Evolutionary conservation across 2,888 invertebrate species (phyloP), one percentile per base, ranked within the genome.

Genomic region (Girardia tigrina): DNA sequence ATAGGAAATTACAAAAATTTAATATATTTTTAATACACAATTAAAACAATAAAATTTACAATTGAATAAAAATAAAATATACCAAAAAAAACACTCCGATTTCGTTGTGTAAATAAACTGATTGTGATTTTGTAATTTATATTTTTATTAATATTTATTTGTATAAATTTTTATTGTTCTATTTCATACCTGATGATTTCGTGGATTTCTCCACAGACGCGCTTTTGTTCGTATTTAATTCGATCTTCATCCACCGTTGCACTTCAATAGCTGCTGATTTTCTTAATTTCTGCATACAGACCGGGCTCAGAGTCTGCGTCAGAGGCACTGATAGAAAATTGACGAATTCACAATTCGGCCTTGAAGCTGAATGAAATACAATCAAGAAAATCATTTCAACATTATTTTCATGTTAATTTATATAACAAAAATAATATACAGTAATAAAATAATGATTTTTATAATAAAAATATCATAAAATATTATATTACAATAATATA

Each of bases 161-260:
- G 23, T 56, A 20, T 16, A 56, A 6, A 56, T 12, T 20, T 56
- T 56, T 56, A 56, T 56, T 56, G 56, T 56, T 56, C 23, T 56
- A 56, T n/a, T 56, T 56, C 56, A 56, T 56, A 56, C 56, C 56
- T 56, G 56, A 56, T 56, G 56, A 56, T 56, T 56, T 56, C 23
- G 56, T 56, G 23, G 4, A 56, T 56, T 56, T 56, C 56, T 56
- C 56, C 23, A n/a, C 56, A 56, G 56, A 56, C 56, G n/a, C 23
- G 56, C 56, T 56, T 56, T 56, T 56, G 56, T 56, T 56, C n/a
- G 23, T 16, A 56, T 56, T 56, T 12, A 12, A 56, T 56, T 56
- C 56, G 56, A 56, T 56, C n/a, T 56, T 56, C 56, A 56, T 56
- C n/a, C 56, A 56, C 56, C 56, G 56, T 16, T 56, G 56, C 56